Conservation (phyloP, 2,888 invertebrate genomes). For the Amiota mariae region DNA sequence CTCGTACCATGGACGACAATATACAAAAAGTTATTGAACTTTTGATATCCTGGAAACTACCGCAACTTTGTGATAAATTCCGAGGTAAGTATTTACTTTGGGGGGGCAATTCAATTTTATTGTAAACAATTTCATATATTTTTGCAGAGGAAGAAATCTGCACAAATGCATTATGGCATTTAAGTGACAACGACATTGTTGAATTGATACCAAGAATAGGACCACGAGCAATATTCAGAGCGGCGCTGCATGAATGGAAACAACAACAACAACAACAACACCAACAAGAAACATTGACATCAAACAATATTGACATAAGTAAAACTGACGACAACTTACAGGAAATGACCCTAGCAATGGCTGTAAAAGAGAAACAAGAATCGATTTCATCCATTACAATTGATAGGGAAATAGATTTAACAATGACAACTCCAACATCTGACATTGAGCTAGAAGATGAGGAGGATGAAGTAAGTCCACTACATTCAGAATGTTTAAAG, state of each 20-base stretch:
- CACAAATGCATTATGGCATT: constrained; percentile 47
- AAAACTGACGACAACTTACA: neutral
- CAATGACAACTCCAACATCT: too few species aligned
- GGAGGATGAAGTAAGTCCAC: neutral
- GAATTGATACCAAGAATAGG: constrained; percentile 58
- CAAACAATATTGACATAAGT: neutral
- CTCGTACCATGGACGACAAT: neutral
- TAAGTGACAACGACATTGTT: constrained; percentile 52
- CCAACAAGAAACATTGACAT: neutral
- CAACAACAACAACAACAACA: constrained; percentile 7
- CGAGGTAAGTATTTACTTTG: constrained; percentile 37
- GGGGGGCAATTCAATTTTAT: too few species aligned
- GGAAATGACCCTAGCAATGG: too few species aligned
- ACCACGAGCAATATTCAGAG: constrained; percentile 57
- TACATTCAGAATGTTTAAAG: too few species aligned
- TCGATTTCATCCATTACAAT: too few species aligned
- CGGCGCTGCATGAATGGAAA: constrained; percentile 39
- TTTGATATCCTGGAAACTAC: constrained; percentile 46
- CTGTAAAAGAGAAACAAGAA: too few species aligned
- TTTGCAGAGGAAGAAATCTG: constrained; percentile 46
- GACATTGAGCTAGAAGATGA: neutral
- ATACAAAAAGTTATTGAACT: constrained; percentile 39
- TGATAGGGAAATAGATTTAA: too few species aligned
- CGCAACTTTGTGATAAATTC: constrained; percentile 40
- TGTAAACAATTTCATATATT: too few species aligned